Evolutionary conservation across 2,888 invertebrate species (phyloP).

Genomic region (Druceiella hillmani): DNA sequence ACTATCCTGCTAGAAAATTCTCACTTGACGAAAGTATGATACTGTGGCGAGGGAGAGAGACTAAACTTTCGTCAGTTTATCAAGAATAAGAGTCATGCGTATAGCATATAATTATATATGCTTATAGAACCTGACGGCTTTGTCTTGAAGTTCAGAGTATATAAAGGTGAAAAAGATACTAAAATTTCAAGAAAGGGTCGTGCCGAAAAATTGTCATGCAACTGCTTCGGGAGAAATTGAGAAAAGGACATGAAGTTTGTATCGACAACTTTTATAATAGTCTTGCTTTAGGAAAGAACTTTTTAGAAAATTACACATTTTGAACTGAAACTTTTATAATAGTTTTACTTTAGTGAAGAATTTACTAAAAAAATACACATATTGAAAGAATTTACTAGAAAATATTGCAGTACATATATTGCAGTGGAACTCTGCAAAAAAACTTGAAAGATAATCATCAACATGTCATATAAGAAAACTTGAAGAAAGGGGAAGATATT

Average conservation of each 20-base stretch:
- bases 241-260: constrained; percentile 21
- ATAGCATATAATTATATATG: too few species aligned
- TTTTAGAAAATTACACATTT: constrained; percentile 21
- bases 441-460: constrained; percentile 22
- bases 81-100: too few species aligned
- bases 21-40: too few species aligned
- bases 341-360: too few species aligned
- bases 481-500: constrained; percentile 21
- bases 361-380: too few species aligned
- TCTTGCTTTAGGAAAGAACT: constrained; percentile 17
- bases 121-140: too few species aligned
- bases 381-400: too few species aligned
- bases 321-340: too few species aligned
- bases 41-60: too few species aligned
- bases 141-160: constrained; percentile 1
- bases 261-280: constrained; percentile 26
- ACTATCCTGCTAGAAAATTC: too few species aligned
- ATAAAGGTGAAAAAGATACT: constrained; percentile 10
- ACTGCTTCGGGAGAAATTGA: constrained; percentile 17
- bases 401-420: too few species aligned
- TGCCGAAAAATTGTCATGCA: constrained; percentile 23
- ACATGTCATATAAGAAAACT: constrained; percentile 23
- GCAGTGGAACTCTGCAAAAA: constrained; percentile 27
- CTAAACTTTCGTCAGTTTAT: too few species aligned
- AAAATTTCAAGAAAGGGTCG: constrained; percentile 16